Conservation (phyloP, 2,888 invertebrate genomes). For the Sepiola atlantica region DNA sequence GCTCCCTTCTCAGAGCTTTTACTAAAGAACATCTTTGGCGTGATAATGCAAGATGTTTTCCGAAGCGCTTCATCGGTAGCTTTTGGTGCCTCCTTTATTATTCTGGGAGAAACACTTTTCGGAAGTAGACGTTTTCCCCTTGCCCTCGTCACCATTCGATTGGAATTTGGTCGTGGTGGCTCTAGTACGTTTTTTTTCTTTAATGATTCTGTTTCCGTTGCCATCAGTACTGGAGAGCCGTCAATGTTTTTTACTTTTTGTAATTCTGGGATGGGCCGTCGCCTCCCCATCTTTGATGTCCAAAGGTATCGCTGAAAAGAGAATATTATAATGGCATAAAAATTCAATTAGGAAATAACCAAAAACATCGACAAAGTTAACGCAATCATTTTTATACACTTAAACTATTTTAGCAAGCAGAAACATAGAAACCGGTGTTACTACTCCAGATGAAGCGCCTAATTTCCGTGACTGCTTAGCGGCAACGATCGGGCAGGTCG, state of each 20-base stretch:
- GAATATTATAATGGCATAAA: background rate
- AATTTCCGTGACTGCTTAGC: too few species aligned
- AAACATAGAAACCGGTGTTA: too few species aligned
- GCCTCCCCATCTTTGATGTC: conserved; percentile 33
- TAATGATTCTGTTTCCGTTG: background rate
- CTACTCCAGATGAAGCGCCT: too few species aligned
- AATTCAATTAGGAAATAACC: too few species aligned
- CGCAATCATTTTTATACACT: too few species aligned
- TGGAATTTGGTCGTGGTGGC: background rate
- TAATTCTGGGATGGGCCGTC: background rate
- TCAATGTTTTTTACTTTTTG: conserved; percentile 33
- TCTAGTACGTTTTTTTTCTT: background rate
- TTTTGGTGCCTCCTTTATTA: background rate
- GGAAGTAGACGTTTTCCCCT: background rate
- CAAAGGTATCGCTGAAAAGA: background rate
- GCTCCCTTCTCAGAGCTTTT: background rate
- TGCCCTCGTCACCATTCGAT: background rate
- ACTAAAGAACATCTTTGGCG: conserved; percentile 36
- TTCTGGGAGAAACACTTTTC: background rate
- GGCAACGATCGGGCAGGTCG: too few species aligned
- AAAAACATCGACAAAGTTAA: too few species aligned
- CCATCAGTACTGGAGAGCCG: background rate
- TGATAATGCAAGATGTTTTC: background rate
- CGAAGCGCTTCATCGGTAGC: background rate
- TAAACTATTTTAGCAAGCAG: too few species aligned